A percentile compares a stretch with the other conserved stretches of the same genome.
Conservation (phyloP, 1,140 invertebrate genomes). For the Penaeus indicus region DNA sequence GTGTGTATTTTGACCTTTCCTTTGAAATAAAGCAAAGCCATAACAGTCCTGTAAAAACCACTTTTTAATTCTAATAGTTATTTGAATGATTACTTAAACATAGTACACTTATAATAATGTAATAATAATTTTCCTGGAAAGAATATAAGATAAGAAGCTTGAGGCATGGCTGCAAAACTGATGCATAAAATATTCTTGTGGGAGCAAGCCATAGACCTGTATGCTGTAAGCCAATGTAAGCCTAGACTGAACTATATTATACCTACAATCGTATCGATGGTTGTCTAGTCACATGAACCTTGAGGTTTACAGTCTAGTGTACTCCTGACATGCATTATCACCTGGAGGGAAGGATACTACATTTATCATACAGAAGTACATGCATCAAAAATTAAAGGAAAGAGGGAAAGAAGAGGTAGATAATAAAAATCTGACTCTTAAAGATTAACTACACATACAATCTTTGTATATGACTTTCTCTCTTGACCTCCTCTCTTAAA, state of each 20-base stretch:
- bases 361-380: background rate
- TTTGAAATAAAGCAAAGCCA: too few species aligned
- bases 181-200: background rate
- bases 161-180: too few species aligned
- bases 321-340: slow-evolving; percentile 38
- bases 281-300: slow-evolving; percentile 30
- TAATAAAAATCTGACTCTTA: slow-evolving; percentile 13
- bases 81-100: too few species aligned
- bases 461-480: slow-evolving; percentile 43
- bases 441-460: slow-evolving; percentile 49
- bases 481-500: slow-evolving; percentile 33
- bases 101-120: too few species aligned
- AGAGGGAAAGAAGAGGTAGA: background rate
- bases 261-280: slow-evolving; percentile 34
- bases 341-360: slow-evolving; percentile 42
- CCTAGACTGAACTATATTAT: slow-evolving; percentile 36
- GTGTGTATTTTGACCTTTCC: too few species aligned
- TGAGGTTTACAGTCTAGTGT: slow-evolving; percentile 51
- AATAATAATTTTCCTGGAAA: too few species aligned
- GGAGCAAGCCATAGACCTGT: background rate
- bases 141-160: too few species aligned
- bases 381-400: background rate
- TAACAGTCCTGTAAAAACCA: too few species aligned
- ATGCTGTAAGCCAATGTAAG: slow-evolving; percentile 38
- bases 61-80: too few species aligned